Evolutionary conservation across 1,140 invertebrate species (phyloP).

Genomic region (Mizuhopecten yessoensis): DNA sequence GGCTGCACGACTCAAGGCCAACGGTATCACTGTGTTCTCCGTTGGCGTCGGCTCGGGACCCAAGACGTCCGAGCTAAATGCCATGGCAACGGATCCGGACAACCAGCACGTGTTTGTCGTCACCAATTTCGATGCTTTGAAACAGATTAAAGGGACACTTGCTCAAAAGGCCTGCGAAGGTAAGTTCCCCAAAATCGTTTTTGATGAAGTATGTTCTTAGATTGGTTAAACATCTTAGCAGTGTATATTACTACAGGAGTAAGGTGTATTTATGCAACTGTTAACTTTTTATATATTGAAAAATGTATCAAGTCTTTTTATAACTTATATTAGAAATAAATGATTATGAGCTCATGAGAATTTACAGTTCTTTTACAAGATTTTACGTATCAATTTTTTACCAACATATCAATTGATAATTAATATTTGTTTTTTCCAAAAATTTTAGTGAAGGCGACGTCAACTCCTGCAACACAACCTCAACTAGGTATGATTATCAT

Average conservation of each 20-base stretch:
- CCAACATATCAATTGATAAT: too few species aligned
- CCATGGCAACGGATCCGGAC: constrained; percentile 78
- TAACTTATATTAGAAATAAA: too few species aligned
- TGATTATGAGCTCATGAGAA: too few species aligned
- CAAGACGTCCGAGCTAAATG: constrained; percentile 69
- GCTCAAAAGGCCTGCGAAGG: constrained; percentile 75
- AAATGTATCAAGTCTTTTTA: too few species aligned
- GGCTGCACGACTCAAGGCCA: constrained; percentile 64
- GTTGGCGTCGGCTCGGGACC: constrained; percentile 76
- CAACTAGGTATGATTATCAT: too few species aligned
- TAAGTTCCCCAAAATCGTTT: constrained; percentile 42
- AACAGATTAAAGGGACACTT: constrained; percentile 71
- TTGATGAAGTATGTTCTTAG: too few species aligned
- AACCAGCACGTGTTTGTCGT: constrained; percentile 76
- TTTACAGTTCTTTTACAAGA: too few species aligned
- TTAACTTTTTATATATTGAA: too few species aligned
- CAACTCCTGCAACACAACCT: constrained; percentile 37
- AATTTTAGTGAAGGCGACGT: constrained; percentile 58
- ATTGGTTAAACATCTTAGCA: too few species aligned
- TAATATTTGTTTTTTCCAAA: not conserved
- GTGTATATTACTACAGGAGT: too few species aligned
- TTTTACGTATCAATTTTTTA: too few species aligned
- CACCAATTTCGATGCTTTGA: constrained; percentile 75
- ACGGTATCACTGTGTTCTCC: constrained; percentile 76
- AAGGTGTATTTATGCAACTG: too few species aligned